A percentile compares a stretch with the other conserved stretches of the same genome.
Evolutionary conservation across 2,113 vertebrate genomes (phyloP).

Genomic region (Tetraodon nigroviridis): DNA sequence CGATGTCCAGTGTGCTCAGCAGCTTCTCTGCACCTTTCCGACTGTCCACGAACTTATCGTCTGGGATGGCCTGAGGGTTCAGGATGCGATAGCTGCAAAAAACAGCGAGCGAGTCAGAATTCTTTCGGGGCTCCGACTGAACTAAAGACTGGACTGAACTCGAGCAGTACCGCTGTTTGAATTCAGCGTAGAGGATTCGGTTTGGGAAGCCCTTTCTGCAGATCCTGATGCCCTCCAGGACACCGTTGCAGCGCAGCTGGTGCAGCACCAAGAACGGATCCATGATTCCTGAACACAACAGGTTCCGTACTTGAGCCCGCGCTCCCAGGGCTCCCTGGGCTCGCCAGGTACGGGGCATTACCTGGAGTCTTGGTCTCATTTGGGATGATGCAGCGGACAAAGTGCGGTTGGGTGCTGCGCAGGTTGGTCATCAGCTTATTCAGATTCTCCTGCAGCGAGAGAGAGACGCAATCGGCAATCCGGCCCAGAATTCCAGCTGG

Average conservation of each 20-base stretch:
- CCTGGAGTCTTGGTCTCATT: slow-evolving; percentile 95
- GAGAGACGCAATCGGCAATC: slow-evolving; percentile 3
- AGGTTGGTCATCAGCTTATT: slow-evolving; percentile 97
- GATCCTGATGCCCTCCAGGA: slow-evolving; percentile 83
- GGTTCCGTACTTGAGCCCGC: neutral
- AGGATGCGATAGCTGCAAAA: slow-evolving; percentile 85
- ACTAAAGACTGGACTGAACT: neutral
- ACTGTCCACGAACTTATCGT: slow-evolving; percentile 91
- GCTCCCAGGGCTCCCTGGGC: neutral
- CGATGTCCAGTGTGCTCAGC: slow-evolving; percentile 75
- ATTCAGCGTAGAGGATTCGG: slow-evolving; percentile 78
- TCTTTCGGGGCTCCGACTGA: neutral
- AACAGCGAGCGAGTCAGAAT: neutral
- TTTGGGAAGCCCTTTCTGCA: slow-evolving; percentile 85
- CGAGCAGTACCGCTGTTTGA: slow-evolving; percentile 75
- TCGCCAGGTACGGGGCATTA: neutral
- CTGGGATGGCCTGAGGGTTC: slow-evolving; percentile 88
- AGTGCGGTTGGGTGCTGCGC: slow-evolving; percentile 90
- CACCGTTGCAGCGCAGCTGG: slow-evolving; percentile 83
- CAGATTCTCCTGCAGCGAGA: slow-evolving; percentile 85
- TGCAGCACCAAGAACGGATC: slow-evolving; percentile 81
- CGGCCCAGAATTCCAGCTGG: neutral
- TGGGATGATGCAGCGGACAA: slow-evolving; percentile 92
- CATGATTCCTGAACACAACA: slow-evolving; percentile 71
- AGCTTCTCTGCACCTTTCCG: slow-evolving; percentile 84